Evolutionary conservation across 2,113 vertebrate genomes (phyloP).

Genomic region (Xiphophorus hellerii): DNA sequence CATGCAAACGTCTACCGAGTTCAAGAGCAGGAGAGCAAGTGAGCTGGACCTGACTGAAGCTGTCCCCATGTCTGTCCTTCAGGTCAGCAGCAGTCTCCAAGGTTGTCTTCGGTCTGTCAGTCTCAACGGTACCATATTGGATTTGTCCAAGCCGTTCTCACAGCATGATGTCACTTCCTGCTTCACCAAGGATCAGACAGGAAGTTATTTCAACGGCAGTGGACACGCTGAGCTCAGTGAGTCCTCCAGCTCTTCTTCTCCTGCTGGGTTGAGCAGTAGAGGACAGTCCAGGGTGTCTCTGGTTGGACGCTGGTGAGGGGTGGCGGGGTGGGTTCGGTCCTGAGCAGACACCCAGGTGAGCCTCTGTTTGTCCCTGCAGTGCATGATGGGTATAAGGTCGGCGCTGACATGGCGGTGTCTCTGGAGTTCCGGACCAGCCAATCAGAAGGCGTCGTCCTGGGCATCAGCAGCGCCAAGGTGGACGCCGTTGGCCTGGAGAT

Average conservation of each 20-base stretch:
- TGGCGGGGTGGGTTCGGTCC: too few species aligned
- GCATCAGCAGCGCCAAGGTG: constrained; percentile 91
- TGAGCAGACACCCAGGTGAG: too few species aligned
- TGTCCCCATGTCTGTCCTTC: background rate
- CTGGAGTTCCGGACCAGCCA: constrained; percentile 88
- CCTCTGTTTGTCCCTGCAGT: constrained; percentile 68
- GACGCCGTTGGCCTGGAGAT: constrained; percentile 94
- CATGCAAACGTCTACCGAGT: too few species aligned
- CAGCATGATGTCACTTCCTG: constrained; percentile 82
- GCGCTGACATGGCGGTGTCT: constrained; percentile 86
- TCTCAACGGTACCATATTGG: constrained; percentile 81
- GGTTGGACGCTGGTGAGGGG: too few species aligned
- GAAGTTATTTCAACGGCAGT: constrained; percentile 90
- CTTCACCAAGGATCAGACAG: constrained; percentile 83
- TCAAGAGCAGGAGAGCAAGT: too few species aligned
- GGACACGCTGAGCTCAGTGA: constrained; percentile 89
- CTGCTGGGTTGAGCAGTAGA: too few species aligned
- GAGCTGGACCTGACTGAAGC: background rate
- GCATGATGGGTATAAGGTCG: constrained; percentile 91
- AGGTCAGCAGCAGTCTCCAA: constrained; percentile 88
- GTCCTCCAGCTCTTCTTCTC: constrained; percentile 12
- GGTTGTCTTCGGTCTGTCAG: constrained; percentile 85
- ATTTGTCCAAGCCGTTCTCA: constrained; percentile 70
- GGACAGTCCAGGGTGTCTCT: too few species aligned
- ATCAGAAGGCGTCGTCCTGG: constrained; percentile 83